Percentiles rank a stretch among this genome's conserved stretches.
phyloP scores from a whole-genome alignment of 2,797 vertebrate genomes.

The Sebastes glaucus region DNA sequence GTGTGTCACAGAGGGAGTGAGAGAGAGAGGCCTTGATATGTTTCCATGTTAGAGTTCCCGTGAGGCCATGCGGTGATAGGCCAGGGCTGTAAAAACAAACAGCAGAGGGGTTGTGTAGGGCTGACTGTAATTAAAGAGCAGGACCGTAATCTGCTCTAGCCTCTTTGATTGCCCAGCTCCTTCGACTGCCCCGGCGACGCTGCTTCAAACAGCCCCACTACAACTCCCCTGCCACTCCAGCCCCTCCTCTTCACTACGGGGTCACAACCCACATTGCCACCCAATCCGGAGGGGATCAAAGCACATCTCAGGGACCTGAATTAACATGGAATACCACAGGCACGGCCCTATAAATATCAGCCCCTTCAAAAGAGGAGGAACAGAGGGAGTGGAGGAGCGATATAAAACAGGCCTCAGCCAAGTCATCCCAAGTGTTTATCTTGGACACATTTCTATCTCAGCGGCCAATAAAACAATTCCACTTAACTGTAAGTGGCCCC shows the following conservation, averaged over 20 bases:
- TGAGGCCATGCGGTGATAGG: slow-evolving; percentile 73
- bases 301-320: slow-evolving; percentile 90
- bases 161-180: slow-evolving; percentile 80
- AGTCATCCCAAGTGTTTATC: slow-evolving; percentile 98
- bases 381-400: slow-evolving; percentile 80
- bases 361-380: slow-evolving; percentile 86
- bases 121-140: slow-evolving; percentile 83
- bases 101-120: slow-evolving; percentile 77
- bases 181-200: slow-evolving; percentile 68
- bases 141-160: slow-evolving; percentile 78
- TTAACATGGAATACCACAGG: slow-evolving; percentile 91
- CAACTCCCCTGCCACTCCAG: slow-evolving; percentile 71
- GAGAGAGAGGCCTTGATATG: slow-evolving; percentile 73
- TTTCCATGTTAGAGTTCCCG: slow-evolving; percentile 76
- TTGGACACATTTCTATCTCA: slow-evolving; percentile 99
- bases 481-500: slow-evolving; percentile 97
- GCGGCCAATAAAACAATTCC: slow-evolving; percentile 98
- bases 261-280: slow-evolving; percentile 87
- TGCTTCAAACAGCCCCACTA: slow-evolving; percentile 77
- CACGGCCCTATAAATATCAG: slow-evolving; percentile 92
- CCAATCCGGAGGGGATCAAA: slow-evolving; percentile 91
- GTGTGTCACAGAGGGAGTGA: slow-evolving; percentile 59
- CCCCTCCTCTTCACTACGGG: slow-evolving; percentile 71
- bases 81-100: slow-evolving; percentile 81
- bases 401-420: slow-evolving; percentile 83